phyloP scores from a whole-genome alignment of 2,113 vertebrate genomes.

The Ammodytes marinus region DNA sequence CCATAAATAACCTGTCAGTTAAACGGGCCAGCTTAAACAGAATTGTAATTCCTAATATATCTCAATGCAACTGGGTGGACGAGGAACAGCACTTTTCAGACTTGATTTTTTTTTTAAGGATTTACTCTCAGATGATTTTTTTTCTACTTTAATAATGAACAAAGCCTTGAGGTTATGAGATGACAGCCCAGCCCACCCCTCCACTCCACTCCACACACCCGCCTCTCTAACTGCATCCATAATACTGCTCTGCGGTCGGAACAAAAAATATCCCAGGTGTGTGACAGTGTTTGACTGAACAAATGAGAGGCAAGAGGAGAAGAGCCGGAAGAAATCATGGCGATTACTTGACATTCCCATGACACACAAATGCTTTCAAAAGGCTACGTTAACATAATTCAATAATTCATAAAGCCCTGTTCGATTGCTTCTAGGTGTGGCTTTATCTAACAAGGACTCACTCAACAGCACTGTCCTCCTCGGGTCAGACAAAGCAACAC shows the following conservation, averaged over 20 bases:
- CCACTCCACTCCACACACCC: neutral
- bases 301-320: slow-evolving; percentile 26
- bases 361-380: slow-evolving; percentile 52
- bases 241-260: neutral
- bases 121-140: neutral
- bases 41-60: slow-evolving; percentile 40
- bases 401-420: slow-evolving; percentile 49
- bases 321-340: neutral
- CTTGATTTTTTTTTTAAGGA: slow-evolving; percentile 23
- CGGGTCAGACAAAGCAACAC: slow-evolving; percentile 16
- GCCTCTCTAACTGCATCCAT: slow-evolving; percentile 8
- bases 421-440: slow-evolving; percentile 20
- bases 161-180: neutral
- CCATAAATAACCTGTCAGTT: slow-evolving; percentile 46
- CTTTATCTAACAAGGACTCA: slow-evolving; percentile 20
- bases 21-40: slow-evolving; percentile 23
- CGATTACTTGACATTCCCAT: slow-evolving; percentile 32
- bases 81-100: slow-evolving; percentile 13
- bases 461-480: neutral
- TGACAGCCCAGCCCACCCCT: neutral
- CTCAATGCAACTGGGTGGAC: slow-evolving; percentile 9
- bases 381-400: slow-evolving; percentile 45
- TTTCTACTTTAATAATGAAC: slow-evolving; percentile 9
- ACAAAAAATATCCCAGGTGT: slow-evolving; percentile 5
- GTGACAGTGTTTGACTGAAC: slow-evolving; percentile 18